These are phyloP conservation scores for Centropristis striata DNA, from an alignment of 2,113 vertebrate species.

Conservation along the genomic window DNA sequence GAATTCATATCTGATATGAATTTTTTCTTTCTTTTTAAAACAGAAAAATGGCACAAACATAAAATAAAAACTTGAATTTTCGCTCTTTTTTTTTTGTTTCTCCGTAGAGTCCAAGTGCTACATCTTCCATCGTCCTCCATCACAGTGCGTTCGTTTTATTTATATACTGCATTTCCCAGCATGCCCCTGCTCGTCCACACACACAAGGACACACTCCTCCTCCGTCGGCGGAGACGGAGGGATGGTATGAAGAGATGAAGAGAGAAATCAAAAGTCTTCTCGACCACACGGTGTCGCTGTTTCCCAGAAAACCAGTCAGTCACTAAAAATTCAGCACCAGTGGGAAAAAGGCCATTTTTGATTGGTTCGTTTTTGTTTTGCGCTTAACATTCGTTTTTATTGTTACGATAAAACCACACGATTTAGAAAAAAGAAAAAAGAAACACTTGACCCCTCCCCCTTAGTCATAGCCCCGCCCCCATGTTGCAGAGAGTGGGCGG, in stretches of 20 bases:
- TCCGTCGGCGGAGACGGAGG: constrained; percentile 38
- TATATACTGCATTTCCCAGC: constrained; percentile 76
- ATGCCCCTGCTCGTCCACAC: constrained; percentile 57
- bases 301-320: constrained; percentile 41
- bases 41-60: constrained; percentile 32
- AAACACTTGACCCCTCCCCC: background rate
- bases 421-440: constrained; percentile 33
- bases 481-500: background rate
- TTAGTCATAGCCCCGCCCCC: background rate
- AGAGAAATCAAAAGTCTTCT: constrained; percentile 19
- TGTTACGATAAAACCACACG: constrained; percentile 65
- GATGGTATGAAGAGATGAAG: constrained; percentile 44
- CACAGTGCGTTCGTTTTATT: constrained; percentile 49
- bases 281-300: constrained; percentile 38
- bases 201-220: constrained; percentile 49
- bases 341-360: constrained; percentile 79
- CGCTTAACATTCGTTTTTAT: constrained; percentile 75
- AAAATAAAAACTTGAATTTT: constrained; percentile 10
- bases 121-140: constrained; percentile 18
- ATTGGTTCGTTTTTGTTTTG: constrained; percentile 69
- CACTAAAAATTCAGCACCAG: constrained; percentile 80
- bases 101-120: constrained; percentile 33
- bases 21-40: constrained; percentile 49
- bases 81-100: background rate
- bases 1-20: constrained; percentile 77